Evolutionary conservation across 2,113 vertebrate species (phyloP), one percentile per base, ranked within the genome.

Genomic region (Archilochus colubris): DNA sequence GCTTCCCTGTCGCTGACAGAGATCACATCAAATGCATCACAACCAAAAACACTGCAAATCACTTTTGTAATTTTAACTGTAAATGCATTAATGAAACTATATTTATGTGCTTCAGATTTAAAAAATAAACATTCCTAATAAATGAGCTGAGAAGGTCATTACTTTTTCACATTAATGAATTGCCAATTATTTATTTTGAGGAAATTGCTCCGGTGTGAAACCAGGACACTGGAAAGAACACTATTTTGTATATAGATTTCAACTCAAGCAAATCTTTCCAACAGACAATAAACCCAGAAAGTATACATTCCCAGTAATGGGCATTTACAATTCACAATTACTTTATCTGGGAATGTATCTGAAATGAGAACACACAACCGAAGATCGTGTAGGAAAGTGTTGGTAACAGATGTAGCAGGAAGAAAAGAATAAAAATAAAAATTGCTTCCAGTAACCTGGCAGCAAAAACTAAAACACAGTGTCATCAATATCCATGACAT

Each of bases 401-500:
- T 94, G 91, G 88, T 96, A 91, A 75, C 57, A 95, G 55, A 93
- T 38, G 72, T 75, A 95, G 76, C 68, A 79, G 73, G 79, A 93
- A 59, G 82, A 89, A 91, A 85, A 91, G 57, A 93, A 91, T 80
- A 91, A 93, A 95, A 95, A 87, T 62, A 87, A 95, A 95, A 96
- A 95, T 79, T 91, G 76, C 83, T 95, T 91, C 86, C 82, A 95
- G 72, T 92, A 91, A 95, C 90, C 91, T 92, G 67, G 82, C 27
- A 1, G 93, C 79, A 94, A 93, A 91, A 93, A 61, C 86, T 62
- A 73, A 94, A 95, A 59, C 67, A 82, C 15, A 10, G 46, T 79
- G 38, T 55, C 95, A 97, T 95, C 93, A 92, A 91, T 94, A 97
- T 81, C 95, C 50, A 27, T 66, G 96, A 92, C 93, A 97, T 91